These are phyloP conservation scores for Linnaemya vulpina DNA, from an alignment of 2,888 invertebrate genomes.

Conservation along the genomic window DNA sequence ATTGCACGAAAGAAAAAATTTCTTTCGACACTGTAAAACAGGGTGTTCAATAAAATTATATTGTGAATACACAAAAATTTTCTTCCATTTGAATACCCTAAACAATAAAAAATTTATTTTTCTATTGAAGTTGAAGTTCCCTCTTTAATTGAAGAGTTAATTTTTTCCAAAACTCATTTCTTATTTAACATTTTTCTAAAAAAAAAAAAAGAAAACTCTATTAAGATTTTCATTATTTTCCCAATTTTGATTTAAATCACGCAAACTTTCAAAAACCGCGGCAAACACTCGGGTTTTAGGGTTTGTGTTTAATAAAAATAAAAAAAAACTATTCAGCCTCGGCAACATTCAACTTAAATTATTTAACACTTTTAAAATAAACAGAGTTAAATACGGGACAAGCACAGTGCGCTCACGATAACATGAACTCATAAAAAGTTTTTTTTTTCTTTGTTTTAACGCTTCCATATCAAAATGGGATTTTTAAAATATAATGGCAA, in stretches of 20 bases:
- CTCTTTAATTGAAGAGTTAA: neutral
- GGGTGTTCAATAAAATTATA: no score
- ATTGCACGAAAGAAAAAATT: no score
- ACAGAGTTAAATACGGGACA: neutral
- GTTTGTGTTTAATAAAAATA: neutral
- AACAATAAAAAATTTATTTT: no score
- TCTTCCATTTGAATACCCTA: no score
- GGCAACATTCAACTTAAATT: slow-evolving; percentile 41
- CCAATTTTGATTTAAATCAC: neutral
- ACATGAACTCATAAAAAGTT: neutral
- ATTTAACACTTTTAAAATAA: neutral
- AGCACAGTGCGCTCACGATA: neutral
- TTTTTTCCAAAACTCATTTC: neutral
- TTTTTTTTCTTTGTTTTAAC: neutral
- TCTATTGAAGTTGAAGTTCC: no score
- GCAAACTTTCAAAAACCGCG: neutral
- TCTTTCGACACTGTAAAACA: no score
- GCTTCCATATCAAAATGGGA: no score
- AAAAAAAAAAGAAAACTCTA: neutral
- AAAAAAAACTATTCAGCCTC: slow-evolving; percentile 20
- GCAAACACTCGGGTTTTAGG: neutral
- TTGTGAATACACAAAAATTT: no score
- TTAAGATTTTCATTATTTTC: neutral
- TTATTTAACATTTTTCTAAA: neutral
- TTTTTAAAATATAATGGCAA: no score